Evolutionary conservation across 2,888 invertebrate species (phyloP).

Genomic region (Aquatica leii): DNA sequence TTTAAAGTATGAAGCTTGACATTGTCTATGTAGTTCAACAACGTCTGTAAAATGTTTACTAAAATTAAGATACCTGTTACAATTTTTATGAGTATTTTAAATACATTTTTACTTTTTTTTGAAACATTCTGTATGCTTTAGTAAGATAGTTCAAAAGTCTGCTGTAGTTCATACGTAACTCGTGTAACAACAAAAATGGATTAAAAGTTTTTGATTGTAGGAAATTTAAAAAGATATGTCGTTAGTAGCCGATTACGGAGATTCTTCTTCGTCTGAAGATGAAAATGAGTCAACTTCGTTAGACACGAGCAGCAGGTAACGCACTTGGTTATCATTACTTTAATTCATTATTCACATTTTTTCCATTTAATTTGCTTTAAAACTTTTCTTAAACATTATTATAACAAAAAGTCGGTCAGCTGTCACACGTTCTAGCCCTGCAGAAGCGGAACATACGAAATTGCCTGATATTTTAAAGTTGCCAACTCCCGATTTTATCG

Average conservation of each 20-base stretch:
- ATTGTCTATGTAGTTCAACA: too few relatives aligned
- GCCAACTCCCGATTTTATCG: conserved; percentile 71
- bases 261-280: conserved; percentile 65
- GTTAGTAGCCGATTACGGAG: conserved; percentile 73
- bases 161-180: too few relatives aligned
- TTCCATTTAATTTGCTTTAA: conserved; percentile 41
- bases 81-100: too few relatives aligned
- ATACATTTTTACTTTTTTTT: too few relatives aligned
- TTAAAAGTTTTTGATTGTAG: too few relatives aligned
- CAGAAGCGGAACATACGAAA: conserved; percentile 41
- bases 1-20: too few relatives aligned
- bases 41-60: too few relatives aligned
- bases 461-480: conserved; percentile 49
- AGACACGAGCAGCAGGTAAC: conserved; percentile 58
- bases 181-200: too few relatives aligned
- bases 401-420: conserved; percentile 57
- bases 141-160: too few relatives aligned
- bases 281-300: conserved; percentile 51
- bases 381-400: conserved; percentile 54
- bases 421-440: conserved; percentile 55
- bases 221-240: conserved; percentile 62
- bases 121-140: too few relatives aligned
- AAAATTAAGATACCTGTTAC: too few relatives aligned
- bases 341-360: neutral
- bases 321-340: conserved; percentile 34